These are phyloP conservation scores for Halocynthia aurantium DNA, from an alignment of 23 tunicate species.

Conservation along the genomic window DNA sequence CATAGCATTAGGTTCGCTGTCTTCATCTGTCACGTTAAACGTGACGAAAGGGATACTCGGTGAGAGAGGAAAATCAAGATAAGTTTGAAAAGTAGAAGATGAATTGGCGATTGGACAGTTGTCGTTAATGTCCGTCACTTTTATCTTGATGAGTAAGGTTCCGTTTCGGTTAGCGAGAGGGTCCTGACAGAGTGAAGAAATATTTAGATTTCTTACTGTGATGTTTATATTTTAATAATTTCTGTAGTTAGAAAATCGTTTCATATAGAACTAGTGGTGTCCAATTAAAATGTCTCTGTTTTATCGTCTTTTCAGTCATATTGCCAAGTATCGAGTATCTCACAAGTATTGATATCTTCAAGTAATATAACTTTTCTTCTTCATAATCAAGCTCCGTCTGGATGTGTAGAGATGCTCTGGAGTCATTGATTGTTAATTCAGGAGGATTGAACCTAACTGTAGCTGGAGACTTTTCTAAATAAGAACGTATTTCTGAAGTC, in stretches of 20 bases:
- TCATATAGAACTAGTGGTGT: no score
- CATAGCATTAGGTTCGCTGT: constrained; percentile 12
- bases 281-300: no score
- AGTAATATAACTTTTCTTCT: constrained; percentile 1
- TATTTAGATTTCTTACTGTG: no score
- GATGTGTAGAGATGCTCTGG: constrained; percentile 2
- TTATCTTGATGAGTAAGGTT: constrained; percentile 5
- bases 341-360: constrained; percentile 14
- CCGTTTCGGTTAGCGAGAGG: constrained; percentile 20
- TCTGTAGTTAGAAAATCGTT: no score
- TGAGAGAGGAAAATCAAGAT: constrained; percentile 23
- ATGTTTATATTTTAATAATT: no score
- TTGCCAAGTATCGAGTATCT: not conserved
- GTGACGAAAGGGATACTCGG: not conserved
- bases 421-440: constrained; percentile 2
- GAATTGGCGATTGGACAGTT: constrained; percentile 27
- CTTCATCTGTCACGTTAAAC: constrained; percentile 20
- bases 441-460: not conserved
- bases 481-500: no score
- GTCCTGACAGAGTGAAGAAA: not conserved
- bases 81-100: not conserved
- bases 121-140: constrained; percentile 24
- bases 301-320: no score
- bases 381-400: constrained; percentile 30
- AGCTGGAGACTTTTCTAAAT: no score